Conservation (phyloP, 2,888 invertebrate genomes). For the Melolontha melolontha region DNA sequence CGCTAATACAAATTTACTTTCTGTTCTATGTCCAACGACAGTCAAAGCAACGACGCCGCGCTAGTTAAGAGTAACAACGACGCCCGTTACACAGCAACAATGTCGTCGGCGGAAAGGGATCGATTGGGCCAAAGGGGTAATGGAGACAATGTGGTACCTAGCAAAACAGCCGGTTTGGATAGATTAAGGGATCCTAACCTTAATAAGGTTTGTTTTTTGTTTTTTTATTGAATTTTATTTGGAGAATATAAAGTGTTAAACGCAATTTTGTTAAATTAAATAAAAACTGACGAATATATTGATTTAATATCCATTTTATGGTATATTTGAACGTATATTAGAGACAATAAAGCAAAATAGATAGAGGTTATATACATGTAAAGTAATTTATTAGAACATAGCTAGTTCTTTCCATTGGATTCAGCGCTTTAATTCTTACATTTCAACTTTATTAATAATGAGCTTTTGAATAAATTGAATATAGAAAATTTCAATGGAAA, state of each 20-base stretch:
- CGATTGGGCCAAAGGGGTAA: slow-evolving; percentile 74
- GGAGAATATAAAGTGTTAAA: not conserved
- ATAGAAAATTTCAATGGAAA: too few species aligned
- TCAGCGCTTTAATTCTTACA: too few species aligned
- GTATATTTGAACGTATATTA: too few species aligned
- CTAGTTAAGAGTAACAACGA: slow-evolving; percentile 6
- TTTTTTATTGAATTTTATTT: slow-evolving; percentile 2
- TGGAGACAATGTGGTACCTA: slow-evolving; percentile 66
- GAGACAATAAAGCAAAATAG: too few species aligned
- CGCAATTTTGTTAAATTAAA: not conserved
- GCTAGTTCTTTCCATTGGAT: too few species aligned
- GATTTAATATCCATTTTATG: too few species aligned
- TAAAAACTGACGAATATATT: too few species aligned
- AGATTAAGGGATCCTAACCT: slow-evolving; percentile 75
- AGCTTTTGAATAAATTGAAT: too few species aligned
- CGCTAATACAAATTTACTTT: slow-evolving; percentile 36
- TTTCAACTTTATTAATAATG: too few species aligned
- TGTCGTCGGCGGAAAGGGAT: slow-evolving; percentile 68
- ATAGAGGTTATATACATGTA: too few species aligned
- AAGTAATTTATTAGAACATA: too few species aligned
- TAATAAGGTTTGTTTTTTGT: slow-evolving; percentile 72
- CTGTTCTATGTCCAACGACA: slow-evolving; percentile 37
- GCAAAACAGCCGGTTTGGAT: slow-evolving; percentile 74
- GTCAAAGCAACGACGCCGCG: slow-evolving; percentile 17
- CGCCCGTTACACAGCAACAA: slow-evolving; percentile 46